Base-by-base conservation (phyloP, 2,797 vertebrate genomes). In the Distichodus sexfasciatus region DNA sequence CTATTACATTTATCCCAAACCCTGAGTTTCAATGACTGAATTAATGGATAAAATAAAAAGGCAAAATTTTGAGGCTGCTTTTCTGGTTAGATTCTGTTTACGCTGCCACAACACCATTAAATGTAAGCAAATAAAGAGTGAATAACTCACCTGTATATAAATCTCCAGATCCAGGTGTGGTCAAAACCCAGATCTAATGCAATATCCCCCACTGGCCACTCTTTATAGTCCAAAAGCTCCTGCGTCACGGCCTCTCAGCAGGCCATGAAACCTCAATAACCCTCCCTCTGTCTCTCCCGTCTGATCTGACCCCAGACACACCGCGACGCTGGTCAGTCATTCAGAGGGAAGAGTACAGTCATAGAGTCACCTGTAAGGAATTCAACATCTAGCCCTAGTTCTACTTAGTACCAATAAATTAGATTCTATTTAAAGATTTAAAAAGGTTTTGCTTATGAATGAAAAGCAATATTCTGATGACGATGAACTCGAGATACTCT, bases 171-270 rank as follows among this genome's bases (percentile, higher is more conserved):
- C 23, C 19, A 44, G 59, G 19, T 29, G 9, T 58, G 24, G 2
- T 24, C 17, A 10, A 21, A 54, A 51, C 33, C 14, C 3, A 19
- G 33, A 14, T 54, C 31, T 41, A 28, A 74, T 68, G 15, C 38
- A 23, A 23, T 51, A 1, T 26, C 14, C 2, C 12, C 28, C 14
- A 59, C 51, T 1, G 6, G 24, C 1, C 36, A 29, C 72, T 23
- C 71, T 77, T 81, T 80, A 72, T 78, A 68, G 51, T 71, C 26
- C 23, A 43, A 64, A 50, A 35, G 41, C 3, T 50, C 28, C 28
- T 84, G 72, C 79, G 82, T 82, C 83, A 84, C 26, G 35, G 38
- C 73, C 14, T 54, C 73, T 50, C 48, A 24, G 61, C 36, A 72
- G 69, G 61, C 58, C 35, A 48, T 50, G 59, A 63, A 54, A 66